These are phyloP conservation scores for Calidris pygmaea DNA, from an alignment of 2,113 vertebrate genomes.

Conservation along the genomic window DNA sequence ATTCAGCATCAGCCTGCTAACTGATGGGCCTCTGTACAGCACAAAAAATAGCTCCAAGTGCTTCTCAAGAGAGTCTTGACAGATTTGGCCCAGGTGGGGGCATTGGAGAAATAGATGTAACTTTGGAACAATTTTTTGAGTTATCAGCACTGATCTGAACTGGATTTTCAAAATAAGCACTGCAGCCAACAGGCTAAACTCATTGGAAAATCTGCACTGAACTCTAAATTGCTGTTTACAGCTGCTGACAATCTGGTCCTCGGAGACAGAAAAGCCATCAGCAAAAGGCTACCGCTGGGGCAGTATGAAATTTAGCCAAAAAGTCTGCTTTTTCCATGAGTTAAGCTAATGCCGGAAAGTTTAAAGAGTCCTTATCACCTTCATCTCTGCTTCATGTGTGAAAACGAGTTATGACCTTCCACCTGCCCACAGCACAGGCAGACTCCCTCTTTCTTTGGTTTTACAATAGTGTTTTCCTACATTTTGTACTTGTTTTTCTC, in stretches of 20 bases:
- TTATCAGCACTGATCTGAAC: neutral
- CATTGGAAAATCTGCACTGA: neutral
- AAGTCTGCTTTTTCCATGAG: constrained; percentile 49
- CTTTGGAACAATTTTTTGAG: neutral
- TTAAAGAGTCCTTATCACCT: constrained; percentile 42
- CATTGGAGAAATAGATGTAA: neutral
- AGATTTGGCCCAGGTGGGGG: neutral
- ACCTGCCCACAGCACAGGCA: constrained; percentile 36
- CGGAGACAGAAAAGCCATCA: constrained; percentile 39
- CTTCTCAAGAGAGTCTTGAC: neutral
- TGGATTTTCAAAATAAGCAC: constrained; percentile 11
- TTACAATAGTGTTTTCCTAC: constrained; percentile 59
- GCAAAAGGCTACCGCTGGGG: neutral
- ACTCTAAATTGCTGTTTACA: neutral
- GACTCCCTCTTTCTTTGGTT: constrained; percentile 30
- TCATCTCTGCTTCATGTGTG: constrained; percentile 49
- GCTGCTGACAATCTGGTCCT: neutral
- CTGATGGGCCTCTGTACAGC: neutral
- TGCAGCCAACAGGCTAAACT: constrained; percentile 5
- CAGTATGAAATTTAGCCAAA: constrained; percentile 16
- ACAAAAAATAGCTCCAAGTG: neutral
- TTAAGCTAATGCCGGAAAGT: constrained; percentile 43
- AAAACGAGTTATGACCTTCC: constrained; percentile 52
- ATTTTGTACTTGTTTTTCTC: constrained; percentile 60
- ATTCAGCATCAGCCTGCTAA: constrained; percentile 1